Evolutionary conservation across 2,888 invertebrate genomes (phyloP), one percentile per base, ranked within the genome.

Genomic region (Heliconius hortense): DNA sequence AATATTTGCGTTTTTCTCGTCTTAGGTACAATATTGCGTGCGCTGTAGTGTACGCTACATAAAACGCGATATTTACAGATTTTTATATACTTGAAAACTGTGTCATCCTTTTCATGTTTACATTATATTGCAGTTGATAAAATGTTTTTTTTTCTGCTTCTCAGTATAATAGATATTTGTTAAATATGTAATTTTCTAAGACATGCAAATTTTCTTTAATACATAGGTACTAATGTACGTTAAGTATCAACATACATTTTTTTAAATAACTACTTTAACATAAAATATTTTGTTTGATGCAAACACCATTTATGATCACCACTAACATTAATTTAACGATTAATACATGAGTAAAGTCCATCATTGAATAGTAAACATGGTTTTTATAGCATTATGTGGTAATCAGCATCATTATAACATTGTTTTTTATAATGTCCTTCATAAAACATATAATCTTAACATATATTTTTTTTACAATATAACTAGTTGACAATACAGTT

Each of bases 271-370:
- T 48, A 48, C 48, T 48, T 48, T 48, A 48, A 48, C 48, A 24
- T 15, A 24, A 59, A 24, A 59, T 13, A n/a, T 13, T 31, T 63
- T n/a, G 4, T 39, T 64, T 24, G 24, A 3, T 66, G 64, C 35
- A 39, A 66, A 24, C 24, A 39, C 15, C 15, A 43, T 24, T 66
- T 66, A 15, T 3, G 24, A 39, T 39, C 35, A 35, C 63, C 56
- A 24, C n/a, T 13, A 13, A 26, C 15, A 60, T 60, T 24, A 59
- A 59, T 59, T n/a, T 59, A 59, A 11, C 24, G 24, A 60, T 60
- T 60, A 60, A 24, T 60, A 15, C 15, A 64, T 64, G 64, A 64
- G 35, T 66, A 66, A 66, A 66, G 66, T 66, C 24, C 66, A 66
- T 24, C 39, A 24, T 39, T 66, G 35, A 64, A 11, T n/a, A n/a